phyloP scores from a whole-genome alignment of 2,888 invertebrate species.

The Orthosia cruda region DNA sequence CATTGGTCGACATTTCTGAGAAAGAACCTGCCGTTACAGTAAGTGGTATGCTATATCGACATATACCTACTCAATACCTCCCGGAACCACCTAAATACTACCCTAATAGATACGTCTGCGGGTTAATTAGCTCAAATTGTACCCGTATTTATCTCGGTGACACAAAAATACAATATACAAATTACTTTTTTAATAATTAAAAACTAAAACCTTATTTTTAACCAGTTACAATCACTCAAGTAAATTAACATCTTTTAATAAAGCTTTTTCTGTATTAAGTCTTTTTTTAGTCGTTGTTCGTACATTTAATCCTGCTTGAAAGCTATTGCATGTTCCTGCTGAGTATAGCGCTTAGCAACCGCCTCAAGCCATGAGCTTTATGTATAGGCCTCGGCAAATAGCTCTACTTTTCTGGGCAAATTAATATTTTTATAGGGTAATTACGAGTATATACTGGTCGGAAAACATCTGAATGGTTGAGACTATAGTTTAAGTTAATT shows the following conservation, averaged over 20 bases:
- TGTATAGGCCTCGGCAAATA: conserved; percentile 52
- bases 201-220: conserved; percentile 12
- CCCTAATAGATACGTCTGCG: background rate
- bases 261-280: conserved; percentile 47
- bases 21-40: too few relatives aligned
- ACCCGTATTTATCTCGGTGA: background rate
- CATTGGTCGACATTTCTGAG: too few relatives aligned
- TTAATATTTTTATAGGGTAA: conserved; percentile 48
- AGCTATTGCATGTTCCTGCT: conserved; percentile 73
- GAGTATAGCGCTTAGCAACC: conserved; percentile 64
- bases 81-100: background rate
- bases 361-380: conserved; percentile 54
- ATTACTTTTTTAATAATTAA: conserved; percentile 4
- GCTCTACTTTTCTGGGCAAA: conserved; percentile 31
- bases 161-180: background rate
- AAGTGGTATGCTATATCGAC: too few relatives aligned
- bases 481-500: too few relatives aligned
- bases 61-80: too few relatives aligned
- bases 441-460: background rate
- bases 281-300: conserved; percentile 66
- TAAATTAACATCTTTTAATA: conserved; percentile 50
- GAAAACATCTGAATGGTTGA: too few relatives aligned
- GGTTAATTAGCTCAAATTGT: background rate
- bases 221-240: conserved; percentile 21
- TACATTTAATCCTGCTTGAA: conserved; percentile 72